These are phyloP conservation scores for Apis dorsata DNA, from an alignment of 1,140 invertebrate species.

Conservation along the genomic window DNA sequence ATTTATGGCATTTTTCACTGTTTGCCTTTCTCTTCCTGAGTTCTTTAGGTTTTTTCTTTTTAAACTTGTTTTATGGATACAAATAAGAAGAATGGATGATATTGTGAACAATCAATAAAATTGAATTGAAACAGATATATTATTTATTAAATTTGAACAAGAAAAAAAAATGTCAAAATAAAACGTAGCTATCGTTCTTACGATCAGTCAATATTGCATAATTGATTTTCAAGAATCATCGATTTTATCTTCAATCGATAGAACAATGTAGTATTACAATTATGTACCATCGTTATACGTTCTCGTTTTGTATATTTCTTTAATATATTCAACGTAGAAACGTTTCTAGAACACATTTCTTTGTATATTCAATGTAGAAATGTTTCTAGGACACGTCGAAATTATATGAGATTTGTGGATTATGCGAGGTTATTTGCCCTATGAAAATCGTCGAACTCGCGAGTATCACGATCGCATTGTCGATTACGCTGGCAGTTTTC, in stretches of 20 bases:
- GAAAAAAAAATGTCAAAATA: neutral
- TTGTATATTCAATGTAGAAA: neutral
- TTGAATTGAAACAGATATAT: too few species aligned
- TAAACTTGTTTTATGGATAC: too few species aligned
- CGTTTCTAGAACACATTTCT: neutral
- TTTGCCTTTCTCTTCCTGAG: too few species aligned
- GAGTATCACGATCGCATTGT: conserved; percentile 6
- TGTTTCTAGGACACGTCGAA: neutral
- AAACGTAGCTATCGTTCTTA: neutral
- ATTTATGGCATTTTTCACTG: neutral
- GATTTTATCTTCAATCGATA: neutral
- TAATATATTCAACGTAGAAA: neutral
- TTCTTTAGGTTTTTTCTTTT: too few species aligned
- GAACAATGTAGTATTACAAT: neutral
- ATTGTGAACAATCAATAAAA: too few species aligned
- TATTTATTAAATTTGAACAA: too few species aligned
- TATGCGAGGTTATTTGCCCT: conserved; percentile 2
- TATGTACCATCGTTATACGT: neutral
- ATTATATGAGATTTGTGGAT: neutral
- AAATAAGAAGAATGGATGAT: too few species aligned
- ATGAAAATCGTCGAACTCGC: conserved; percentile 28
- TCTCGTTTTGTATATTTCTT: too few species aligned
- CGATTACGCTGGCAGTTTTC: conserved; percentile 22
- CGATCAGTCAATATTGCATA: neutral
- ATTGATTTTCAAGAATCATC: neutral